Evolutionary conservation across 2,888 invertebrate genomes (phyloP), one percentile per base, ranked within the genome.

Genomic region (Polyommatus iphigenia): DNA sequence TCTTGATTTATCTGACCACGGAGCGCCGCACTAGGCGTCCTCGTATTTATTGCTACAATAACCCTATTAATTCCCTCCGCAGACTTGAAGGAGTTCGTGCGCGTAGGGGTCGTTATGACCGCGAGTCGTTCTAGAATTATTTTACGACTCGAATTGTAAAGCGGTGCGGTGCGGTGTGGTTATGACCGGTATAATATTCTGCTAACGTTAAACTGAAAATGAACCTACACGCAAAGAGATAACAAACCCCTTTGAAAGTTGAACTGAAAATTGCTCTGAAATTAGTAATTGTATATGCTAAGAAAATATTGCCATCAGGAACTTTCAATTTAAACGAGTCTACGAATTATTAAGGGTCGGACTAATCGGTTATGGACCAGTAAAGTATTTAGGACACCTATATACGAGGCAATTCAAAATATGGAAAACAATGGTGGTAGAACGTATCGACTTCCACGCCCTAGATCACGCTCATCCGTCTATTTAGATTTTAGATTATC

Each of bases 11-110:
- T 92, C 90, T 88, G 88, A 90, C 91, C 92, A 83, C 90, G 85
- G 84, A 84, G 85, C 84, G 83, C 92, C 92, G 85, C 92, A 90
- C 92, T 89, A 88, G 89, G 87, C 90, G 87, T 88, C 88, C 88
- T 86, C 86, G 90, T 93, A 93, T 94, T 93, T 94, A 94, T 93
- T 91, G 91, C 93, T 87, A 87, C 91, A 90, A 92, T 91, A 94
- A 92, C 92, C 92, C 92, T 89, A 94, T 93, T 93, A 93, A 93
- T 93, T 92, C 90, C 85, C 85, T 84, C 83, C 80, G 80, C 85
- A 85, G 89, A 90, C 89, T 92, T 90, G 88, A 89, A 90, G 88
- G 79, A 77, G 78, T 80, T 78, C 81, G 77, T 80, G 75, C 78
- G 78, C 79, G 15, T 71, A 46, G 80, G 80, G 82, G 80, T 79